Conservation (phyloP, 2,113 vertebrate genomes). For the Peromyscus californicus region DNA sequence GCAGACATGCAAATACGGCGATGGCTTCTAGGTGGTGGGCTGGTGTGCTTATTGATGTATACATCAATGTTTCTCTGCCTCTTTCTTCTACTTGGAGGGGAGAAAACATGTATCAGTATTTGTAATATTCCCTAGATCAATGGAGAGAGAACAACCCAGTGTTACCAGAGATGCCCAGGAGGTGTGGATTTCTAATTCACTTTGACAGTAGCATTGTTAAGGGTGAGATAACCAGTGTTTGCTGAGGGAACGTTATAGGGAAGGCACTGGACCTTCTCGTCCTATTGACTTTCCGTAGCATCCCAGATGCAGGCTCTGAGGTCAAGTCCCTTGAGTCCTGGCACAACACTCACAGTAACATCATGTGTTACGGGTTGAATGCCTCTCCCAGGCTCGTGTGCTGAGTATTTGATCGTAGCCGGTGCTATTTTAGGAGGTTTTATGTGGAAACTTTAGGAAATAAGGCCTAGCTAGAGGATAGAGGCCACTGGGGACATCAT, state of each 20-base stretch:
- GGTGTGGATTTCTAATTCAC: not conserved
- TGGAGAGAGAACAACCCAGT: not conserved
- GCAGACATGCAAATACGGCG: not conserved
- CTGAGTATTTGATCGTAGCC: not conserved
- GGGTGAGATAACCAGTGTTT: not conserved
- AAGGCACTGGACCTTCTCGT: not conserved
- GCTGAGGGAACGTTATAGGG: not conserved
- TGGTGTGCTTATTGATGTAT: not conserved
- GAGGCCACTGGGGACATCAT: not conserved
- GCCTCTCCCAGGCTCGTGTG: not conserved
- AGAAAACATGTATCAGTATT: constrained; percentile 2
- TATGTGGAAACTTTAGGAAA: not conserved
- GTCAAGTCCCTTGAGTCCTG: constrained; percentile 14
- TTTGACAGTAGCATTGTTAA: not conserved
- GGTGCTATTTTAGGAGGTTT: not conserved
- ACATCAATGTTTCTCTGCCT: not conserved
- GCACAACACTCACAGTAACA: not conserved
- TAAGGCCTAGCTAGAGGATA: not conserved
- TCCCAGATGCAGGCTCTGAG: not conserved
- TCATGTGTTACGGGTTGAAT: not conserved
- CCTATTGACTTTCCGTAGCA: not conserved
- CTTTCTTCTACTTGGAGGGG: not conserved
- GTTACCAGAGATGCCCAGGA: not conserved
- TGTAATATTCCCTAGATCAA: not conserved
- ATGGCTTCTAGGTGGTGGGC: not conserved